These are phyloP conservation scores for Gasterosteus aculeatus DNA, from an alignment of 2,113 vertebrate species.

Conservation along the genomic window DNA sequence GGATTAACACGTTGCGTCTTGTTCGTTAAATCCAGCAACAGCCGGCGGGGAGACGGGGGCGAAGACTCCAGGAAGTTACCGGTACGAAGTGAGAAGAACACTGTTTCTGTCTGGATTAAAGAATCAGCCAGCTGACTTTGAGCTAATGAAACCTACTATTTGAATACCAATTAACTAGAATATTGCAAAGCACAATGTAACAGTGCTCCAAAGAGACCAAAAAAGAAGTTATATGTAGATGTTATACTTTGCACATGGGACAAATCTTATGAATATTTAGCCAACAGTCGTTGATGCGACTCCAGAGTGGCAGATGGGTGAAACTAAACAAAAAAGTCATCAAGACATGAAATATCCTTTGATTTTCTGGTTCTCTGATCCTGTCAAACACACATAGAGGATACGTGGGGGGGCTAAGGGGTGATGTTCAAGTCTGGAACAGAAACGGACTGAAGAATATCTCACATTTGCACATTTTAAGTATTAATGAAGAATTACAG, in stretches of 20 bases:
- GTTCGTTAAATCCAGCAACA: neutral
- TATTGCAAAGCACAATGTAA: too few relatives aligned
- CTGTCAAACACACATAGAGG: constrained; percentile 9
- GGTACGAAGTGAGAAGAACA: too few relatives aligned
- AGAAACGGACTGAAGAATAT: too few relatives aligned
- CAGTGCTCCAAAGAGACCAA: neutral
- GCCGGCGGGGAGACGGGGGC: neutral
- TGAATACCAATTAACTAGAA: neutral
- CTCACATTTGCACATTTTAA: too few relatives aligned
- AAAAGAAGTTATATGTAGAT: neutral
- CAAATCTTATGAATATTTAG: too few relatives aligned
- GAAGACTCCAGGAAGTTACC: neutral
- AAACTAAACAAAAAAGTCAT: constrained; percentile 3
- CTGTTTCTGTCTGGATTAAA: neutral
- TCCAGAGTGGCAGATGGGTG: neutral
- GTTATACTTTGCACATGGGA: neutral
- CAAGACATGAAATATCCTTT: constrained; percentile 17
- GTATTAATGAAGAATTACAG: too few relatives aligned
- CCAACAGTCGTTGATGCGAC: neutral
- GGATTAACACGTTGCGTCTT: neutral
- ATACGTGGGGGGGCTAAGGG: neutral
- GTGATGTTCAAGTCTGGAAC: neutral
- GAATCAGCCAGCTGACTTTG: neutral
- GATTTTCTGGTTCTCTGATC: constrained; percentile 60
- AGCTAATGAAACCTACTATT: neutral